Conservation (phyloP, 2,888 invertebrate species). For the Plebejus anna region DNA sequence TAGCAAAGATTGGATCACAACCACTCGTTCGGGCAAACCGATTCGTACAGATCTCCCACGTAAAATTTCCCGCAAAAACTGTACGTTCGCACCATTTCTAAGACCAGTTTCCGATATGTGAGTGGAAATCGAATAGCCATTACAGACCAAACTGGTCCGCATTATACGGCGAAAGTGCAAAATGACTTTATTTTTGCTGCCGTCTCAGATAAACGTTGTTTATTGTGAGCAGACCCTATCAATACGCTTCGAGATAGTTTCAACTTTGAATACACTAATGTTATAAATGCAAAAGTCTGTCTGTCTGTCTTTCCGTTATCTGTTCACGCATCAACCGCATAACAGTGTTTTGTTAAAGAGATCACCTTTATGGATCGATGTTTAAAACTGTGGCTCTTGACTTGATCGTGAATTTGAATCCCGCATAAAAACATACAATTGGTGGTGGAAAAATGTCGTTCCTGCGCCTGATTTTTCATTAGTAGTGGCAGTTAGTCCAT, state of each 20-base stretch:
- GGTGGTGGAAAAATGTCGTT: no score
- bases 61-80: background rate
- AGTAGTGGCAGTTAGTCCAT: no score
- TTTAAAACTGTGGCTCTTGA: no score
- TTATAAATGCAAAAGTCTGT: background rate
- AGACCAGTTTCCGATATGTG: slow-evolving; percentile 21
- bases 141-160: slow-evolving; percentile 11
- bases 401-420: no score
- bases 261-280: background rate
- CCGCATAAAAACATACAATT: no score
- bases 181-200: slow-evolving; percentile 20
- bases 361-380: no score
- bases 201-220: background rate
- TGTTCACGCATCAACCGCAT: background rate
- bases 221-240: background rate
- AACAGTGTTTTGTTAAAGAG: background rate
- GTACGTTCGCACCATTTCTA: slow-evolving; percentile 22
- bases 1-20: background rate
- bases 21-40: no score
- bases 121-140: slow-evolving; percentile 19
- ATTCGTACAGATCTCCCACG: background rate
- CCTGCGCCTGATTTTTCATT: no score
- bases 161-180: slow-evolving; percentile 17
- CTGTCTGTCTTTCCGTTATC: no score
- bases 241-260: background rate